Evolutionary conservation across 2,113 vertebrate species (phyloP).

Genomic region (Chionodraco myersi): DNA sequence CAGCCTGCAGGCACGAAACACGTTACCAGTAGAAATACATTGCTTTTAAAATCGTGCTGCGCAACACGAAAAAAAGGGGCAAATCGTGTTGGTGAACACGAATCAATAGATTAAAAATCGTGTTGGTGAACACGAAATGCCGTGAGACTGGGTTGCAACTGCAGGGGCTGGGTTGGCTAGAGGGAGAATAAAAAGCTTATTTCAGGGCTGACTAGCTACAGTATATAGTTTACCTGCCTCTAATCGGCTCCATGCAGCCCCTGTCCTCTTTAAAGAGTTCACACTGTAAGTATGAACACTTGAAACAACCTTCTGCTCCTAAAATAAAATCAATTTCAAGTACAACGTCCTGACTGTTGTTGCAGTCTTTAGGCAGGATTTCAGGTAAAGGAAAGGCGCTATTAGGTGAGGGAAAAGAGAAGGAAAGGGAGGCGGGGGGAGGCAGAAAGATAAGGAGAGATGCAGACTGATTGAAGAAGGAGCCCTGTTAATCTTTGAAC

Average conservation of each 20-base stretch:
- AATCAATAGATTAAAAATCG: no score
- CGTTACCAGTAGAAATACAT: no score
- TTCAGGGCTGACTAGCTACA: conserved; percentile 52
- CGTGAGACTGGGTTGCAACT: not conserved
- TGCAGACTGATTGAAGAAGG: conserved; percentile 46
- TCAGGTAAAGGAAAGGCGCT: conserved; percentile 6
- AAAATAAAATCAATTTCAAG: conserved; percentile 49
- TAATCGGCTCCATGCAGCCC: conserved; percentile 53
- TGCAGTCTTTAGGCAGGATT: conserved; percentile 14
- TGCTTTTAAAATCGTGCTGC: no score
- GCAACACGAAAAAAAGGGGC: no score
- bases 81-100: no score
- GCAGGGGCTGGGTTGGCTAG: conserved; percentile 23
- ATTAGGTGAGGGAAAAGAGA: conserved; percentile 10
- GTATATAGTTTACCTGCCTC: conserved; percentile 44
- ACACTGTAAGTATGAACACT: conserved; percentile 43
- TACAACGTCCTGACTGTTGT: conserved; percentile 27
- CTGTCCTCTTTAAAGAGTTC: conserved; percentile 27
- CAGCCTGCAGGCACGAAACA: no score
- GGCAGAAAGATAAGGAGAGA: conserved; percentile 53
- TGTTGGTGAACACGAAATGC: no score
- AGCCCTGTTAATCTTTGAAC: conserved; percentile 64
- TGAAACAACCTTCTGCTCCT: not conserved
- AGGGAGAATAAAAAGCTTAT: conserved; percentile 42
- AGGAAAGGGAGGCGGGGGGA: not conserved